Evolutionary conservation across 2,797 vertebrate species (phyloP), one percentile per base, ranked within the genome.

Genomic region (Danio tinwini): DNA sequence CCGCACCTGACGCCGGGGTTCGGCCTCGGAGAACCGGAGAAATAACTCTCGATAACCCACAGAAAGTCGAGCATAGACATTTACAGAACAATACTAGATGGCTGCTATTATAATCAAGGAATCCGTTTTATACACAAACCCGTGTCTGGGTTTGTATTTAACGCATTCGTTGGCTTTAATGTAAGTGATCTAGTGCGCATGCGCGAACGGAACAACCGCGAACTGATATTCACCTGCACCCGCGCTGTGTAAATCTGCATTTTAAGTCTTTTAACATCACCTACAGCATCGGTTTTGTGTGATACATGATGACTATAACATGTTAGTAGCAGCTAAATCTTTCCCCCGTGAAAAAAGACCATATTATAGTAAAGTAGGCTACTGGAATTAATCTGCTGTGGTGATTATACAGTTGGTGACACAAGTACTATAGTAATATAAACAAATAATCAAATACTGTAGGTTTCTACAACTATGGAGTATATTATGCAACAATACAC

Each of bases 1-100:
- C 87, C 89, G 0, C 85, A 87, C 45, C 72, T 90, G 84, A 84
- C 49, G 5, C 5, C 65, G 4, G 85, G 69, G 4, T 72, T 90
- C 73, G 47, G 76, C 0, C 87, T 88, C n/a, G 71, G 70, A 55
- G 87, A 91, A 29, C 29, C 11, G 45, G 45, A 47, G 19, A 62
- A 88, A 16, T 91, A 84, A 83, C 53, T 13, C 7, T 44, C 11
- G 29, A 29, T 29, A 29, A 1, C 29, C 29, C 29, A 29, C 1
- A 29, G 29, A 29, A n/a, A 29, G 29, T 29, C 29, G 29, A 29
- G 29, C 29, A 29, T 29, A 29, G 29, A 29, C 29, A 29, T 3
- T 7, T 4, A 14, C 12, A 6, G 3, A 17, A 40, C 49, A 40
- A 8, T 39, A 39, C 67, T 53, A 69, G 29, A 53, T 69, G 3